These are phyloP conservation scores for Entomobrya proxima DNA, from an alignment of 2,888 invertebrate genomes.

Conservation along the genomic window DNA sequence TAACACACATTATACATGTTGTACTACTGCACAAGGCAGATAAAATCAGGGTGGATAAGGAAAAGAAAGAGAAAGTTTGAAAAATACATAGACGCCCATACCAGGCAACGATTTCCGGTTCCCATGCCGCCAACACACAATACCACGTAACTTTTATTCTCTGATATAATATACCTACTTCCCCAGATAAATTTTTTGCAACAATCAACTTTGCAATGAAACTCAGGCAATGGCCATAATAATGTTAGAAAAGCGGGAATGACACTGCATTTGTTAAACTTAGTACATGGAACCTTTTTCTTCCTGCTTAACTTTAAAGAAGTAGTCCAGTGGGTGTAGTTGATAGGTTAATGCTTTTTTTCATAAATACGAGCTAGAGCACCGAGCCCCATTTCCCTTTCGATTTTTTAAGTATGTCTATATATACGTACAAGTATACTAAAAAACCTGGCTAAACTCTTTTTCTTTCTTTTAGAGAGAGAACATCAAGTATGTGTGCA, in stretches of 20 bases:
- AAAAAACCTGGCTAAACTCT: not conserved
- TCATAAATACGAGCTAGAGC: not conserved
- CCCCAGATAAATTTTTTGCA: no score
- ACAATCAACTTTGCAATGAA: no score
- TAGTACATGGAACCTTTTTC: not conserved
- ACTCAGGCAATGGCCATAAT: no score
- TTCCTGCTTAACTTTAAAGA: not conserved
- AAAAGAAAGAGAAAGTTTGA: no score
- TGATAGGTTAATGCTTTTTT: constrained; percentile 5
- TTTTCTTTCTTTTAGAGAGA: not conserved
- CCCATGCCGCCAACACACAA: no score
- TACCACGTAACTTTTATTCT: no score
- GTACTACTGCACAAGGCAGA: no score
- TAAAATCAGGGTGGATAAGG: no score
- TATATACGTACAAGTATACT: not conserved
- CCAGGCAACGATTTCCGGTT: no score
- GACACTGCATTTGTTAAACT: not conserved
- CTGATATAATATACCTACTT: no score
- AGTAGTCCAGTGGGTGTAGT: constrained; percentile 7
- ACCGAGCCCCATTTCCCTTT: not conserved
- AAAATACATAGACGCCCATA: no score
- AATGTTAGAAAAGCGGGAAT: not conserved
- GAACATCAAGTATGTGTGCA: not conserved
- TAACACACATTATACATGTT: no score
- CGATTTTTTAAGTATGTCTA: constrained; percentile 4